Percentiles rank a stretch among this genome's conserved stretches.
These are phyloP conservation scores for Cistogaster globosa DNA, from an alignment of 2,888 invertebrate genomes.

Conservation along the genomic window DNA sequence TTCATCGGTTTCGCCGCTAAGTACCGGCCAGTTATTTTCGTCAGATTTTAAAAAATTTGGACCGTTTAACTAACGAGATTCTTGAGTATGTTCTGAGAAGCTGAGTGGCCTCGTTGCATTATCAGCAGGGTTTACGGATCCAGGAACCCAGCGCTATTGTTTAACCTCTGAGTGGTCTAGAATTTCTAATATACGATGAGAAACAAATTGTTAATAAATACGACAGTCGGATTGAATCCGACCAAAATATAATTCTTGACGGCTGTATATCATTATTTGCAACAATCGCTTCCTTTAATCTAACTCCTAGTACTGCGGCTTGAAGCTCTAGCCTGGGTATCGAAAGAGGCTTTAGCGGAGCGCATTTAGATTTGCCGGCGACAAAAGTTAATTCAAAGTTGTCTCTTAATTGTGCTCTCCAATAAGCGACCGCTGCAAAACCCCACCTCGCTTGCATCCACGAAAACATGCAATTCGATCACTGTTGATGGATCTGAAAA, in stretches of 20 bases:
- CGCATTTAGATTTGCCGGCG: conserved; percentile 16
- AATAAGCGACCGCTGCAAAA: conserved; percentile 3
- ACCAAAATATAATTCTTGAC: conserved; percentile 3
- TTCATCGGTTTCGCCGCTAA: neutral
- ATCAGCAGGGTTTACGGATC: conserved; percentile 9
- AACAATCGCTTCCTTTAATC: conserved; percentile 1
- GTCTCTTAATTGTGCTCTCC: neutral
- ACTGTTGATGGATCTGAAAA: neutral
- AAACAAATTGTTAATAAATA: conserved; percentile 26
- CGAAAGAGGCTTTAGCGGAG: conserved; percentile 14
- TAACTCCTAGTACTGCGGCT: conserved; percentile 17
- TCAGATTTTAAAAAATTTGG: neutral
- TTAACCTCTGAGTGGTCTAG: conserved; percentile 9
- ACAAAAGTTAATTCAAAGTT: neutral
- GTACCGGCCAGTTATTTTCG: neutral
- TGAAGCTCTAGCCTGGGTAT: conserved; percentile 14
- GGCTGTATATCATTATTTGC: conserved; percentile 12
- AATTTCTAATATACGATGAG: conserved; percentile 14
- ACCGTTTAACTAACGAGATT: conserved; percentile 6
- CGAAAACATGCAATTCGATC: conserved; percentile 5
- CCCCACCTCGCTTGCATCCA: neutral
- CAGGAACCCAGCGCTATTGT: conserved; percentile 13
- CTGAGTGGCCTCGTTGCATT: conserved; percentile 1
- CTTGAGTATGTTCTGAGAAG: neutral
- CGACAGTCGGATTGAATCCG: conserved; percentile 12